Conservation (phyloP, 2,113 vertebrate species). For the Peromyscus polionotus region DNA sequence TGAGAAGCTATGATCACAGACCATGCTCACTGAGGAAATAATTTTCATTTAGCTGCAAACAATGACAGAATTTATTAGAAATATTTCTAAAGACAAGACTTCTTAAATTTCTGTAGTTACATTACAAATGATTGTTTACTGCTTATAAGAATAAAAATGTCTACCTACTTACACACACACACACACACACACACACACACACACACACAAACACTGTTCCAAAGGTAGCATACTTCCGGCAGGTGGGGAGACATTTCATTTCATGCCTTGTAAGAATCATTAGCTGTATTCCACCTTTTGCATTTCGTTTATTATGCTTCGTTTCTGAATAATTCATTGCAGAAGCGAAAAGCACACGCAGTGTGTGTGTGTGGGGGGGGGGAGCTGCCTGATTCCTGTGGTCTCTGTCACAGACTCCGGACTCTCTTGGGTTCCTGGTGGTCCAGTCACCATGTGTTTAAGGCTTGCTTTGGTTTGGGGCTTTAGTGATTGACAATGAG, state of each 20-base stretch:
- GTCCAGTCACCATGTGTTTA: not conserved
- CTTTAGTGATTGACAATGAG: not conserved
- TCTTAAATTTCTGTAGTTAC: slow-evolving; percentile 45
- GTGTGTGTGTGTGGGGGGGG: too few relatives aligned
- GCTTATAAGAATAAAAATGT: not conserved
- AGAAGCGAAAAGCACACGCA: not conserved
- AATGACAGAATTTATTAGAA: slow-evolving; percentile 39
- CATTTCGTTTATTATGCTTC: not conserved
- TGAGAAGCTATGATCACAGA: slow-evolving; percentile 67
- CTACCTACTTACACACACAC: not conserved
- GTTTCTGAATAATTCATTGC: slow-evolving; percentile 35
- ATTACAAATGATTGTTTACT: not conserved
- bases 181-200: too few relatives aligned
- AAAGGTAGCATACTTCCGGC: slow-evolving; percentile 8
- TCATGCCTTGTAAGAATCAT: not conserved
- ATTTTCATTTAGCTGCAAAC: slow-evolving; percentile 58
- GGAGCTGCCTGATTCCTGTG: not conserved
- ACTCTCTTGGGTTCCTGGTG: slow-evolving; percentile 1
- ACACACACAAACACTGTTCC: not conserved
- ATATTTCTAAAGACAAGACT: slow-evolving; percentile 31
- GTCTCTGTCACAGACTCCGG: slow-evolving; percentile 6
- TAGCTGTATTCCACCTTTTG: not conserved
- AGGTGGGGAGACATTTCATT: not conserved
- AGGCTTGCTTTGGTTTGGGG: not conserved
- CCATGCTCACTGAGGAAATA: slow-evolving; percentile 55